Base-by-base conservation (phyloP, 2,797 vertebrate species). In the Chromis chromis region DNA sequence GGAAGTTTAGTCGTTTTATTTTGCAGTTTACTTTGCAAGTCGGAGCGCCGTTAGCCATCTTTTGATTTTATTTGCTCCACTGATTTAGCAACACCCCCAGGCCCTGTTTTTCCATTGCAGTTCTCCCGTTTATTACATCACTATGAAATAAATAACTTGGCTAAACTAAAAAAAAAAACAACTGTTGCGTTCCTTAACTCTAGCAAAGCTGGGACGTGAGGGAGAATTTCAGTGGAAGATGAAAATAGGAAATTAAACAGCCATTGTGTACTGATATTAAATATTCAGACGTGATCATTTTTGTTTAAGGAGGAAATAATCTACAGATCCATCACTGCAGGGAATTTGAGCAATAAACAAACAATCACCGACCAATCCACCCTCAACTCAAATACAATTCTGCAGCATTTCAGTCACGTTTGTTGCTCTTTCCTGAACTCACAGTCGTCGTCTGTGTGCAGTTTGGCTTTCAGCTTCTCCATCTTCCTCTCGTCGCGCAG, bases 371-470 rank as follows among this genome's bases (percentile, higher is more conserved):
- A 61, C 12, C 4, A 28, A 39, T 33, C 10, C 44, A 46, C 44
- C 44, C 44, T 19, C 48, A 17, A n/a, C 17, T 67, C 46, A 28
- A 17, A 63, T 16, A 4, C 4, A 24, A 10, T 14, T 33, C 2
- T 6, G 1, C 24, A 33, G 14, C 4, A 49, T 49, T 49, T 49
- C n/a, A 52, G 21, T 12, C 11, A 13, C 9, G 59, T 53, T 12
- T 59, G 7, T 16, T 14, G 11, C 12, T 52, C 7, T 22, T 50
- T 24, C 9, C 2, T 68, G 14, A 48, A 96, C 98, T 96, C 87
- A 99, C 98, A 50, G 56, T 99, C 98, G n/a, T 99, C 98, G 10
- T 99, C 98, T 0, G 98, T 99, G 83, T 99, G 98, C 16, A 99
- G 95, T 81, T 99, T 99, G 60, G 98, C 98, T 92, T 99, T 99